These are phyloP conservation scores for Acropternis orthonyx DNA, from an alignment of 2,797 vertebrate species.

Conservation along the genomic window DNA sequence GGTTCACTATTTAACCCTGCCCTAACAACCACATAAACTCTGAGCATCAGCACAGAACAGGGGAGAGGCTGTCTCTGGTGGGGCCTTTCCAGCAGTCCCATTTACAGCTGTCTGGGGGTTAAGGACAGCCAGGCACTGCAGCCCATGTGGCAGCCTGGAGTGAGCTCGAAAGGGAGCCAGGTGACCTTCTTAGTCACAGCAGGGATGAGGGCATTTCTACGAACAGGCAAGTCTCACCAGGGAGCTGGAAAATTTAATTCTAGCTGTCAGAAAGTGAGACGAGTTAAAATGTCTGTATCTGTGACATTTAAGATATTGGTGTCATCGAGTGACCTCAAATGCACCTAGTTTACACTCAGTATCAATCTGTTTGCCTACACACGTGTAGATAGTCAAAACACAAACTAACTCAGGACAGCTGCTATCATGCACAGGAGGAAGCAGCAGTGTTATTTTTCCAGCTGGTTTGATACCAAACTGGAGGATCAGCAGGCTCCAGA, in stretches of 20 bases:
- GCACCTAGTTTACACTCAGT: fast-evolving
- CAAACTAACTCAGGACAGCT: background rate
- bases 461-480: background rate
- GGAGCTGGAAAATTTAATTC: background rate
- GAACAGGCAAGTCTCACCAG: background rate
- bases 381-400: fast-evolving
- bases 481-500: background rate
- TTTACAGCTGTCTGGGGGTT: background rate
- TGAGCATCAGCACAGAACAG: background rate
- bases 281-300: background rate
- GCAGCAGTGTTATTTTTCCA: background rate
- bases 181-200: background rate
- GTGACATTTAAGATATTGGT: background rate
- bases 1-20: background rate
- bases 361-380: background rate
- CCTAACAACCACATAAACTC: background rate
- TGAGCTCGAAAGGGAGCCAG: background rate
- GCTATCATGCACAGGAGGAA: background rate
- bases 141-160: background rate
- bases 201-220: background rate
- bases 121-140: background rate
- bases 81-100: background rate
- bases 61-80: background rate
- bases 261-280: background rate
- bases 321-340: background rate